Evolutionary conservation across 37 sponge, comb jelly and placozoan genomes (phyloP).

Genomic region (Agelas oroides): DNA sequence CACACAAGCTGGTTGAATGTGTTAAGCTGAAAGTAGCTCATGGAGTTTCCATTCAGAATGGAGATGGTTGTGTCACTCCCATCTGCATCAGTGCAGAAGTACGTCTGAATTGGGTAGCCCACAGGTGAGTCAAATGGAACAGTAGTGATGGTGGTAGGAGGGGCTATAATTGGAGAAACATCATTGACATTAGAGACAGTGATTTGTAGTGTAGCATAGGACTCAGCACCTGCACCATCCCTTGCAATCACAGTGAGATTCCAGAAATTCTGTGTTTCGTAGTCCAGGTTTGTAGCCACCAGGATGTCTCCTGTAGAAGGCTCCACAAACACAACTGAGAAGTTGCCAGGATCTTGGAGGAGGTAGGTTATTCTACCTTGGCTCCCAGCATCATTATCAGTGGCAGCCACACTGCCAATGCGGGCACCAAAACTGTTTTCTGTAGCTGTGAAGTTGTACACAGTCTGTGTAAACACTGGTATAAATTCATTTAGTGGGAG

Average conservation of each 20-base stretch:
- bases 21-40: slow-evolving; percentile 48
- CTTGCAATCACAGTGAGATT: slow-evolving; percentile 58
- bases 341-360: slow-evolving; percentile 49
- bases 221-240: slow-evolving; percentile 60
- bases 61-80: slow-evolving; percentile 28
- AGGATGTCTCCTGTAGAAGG: slow-evolving; percentile 49
- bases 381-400: slow-evolving; percentile 64
- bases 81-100: slow-evolving; percentile 59
- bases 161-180: slow-evolving; percentile 51
- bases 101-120: slow-evolving; percentile 47
- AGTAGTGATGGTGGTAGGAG: slow-evolving; percentile 9
- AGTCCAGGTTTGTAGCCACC: slow-evolving; percentile 62
- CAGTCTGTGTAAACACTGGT: slow-evolving; percentile 47
- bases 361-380: slow-evolving; percentile 60
- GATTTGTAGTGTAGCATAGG: slow-evolving; percentile 35
- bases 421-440: slow-evolving; percentile 57
- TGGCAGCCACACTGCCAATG: slow-evolving; percentile 51
- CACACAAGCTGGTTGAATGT: slow-evolving; percentile 40
- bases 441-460: slow-evolving; percentile 33
- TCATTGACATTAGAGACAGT: slow-evolving; percentile 53
- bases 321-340: slow-evolving; percentile 47
- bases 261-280: slow-evolving; percentile 41
- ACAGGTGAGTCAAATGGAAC: slow-evolving; percentile 22
- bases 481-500: slow-evolving; percentile 63
- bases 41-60: slow-evolving; percentile 31